Conservation (phyloP, 2,797 vertebrate genomes). For the Pteronotus mesoamericanus region DNA sequence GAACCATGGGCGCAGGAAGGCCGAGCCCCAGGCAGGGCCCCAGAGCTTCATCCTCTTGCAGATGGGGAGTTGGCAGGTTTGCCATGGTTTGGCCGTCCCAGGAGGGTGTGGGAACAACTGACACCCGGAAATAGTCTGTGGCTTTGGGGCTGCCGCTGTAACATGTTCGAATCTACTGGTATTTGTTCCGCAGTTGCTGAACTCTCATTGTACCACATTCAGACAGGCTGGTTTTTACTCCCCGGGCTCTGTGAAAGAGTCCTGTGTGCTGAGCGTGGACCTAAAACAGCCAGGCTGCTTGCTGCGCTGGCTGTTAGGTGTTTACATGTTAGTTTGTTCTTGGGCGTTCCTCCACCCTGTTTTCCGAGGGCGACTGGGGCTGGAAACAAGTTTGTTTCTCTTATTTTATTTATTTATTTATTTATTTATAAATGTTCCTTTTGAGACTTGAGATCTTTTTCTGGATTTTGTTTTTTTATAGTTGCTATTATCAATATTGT, state of each 20-base stretch:
- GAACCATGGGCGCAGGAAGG: fast-evolving
- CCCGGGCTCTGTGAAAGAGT: not conserved
- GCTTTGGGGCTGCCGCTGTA: not conserved
- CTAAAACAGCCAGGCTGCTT: not conserved
- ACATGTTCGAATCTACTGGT: not conserved
- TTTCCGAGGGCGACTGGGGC: not conserved
- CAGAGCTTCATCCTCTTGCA: fast-evolving
- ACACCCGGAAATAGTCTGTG: slow-evolving; percentile 13
- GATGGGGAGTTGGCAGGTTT: not conserved
- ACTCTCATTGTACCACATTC: not conserved
- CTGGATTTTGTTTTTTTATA: not conserved
- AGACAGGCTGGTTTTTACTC: not conserved
- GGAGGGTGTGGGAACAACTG: not conserved
- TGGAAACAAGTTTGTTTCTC: not conserved
- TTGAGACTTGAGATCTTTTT: not conserved
- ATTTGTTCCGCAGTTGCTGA: not conserved
- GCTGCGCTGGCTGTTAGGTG: fast-evolving
- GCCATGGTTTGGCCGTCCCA: not conserved
- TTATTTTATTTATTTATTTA: not conserved
- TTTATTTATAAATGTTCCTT: not conserved
- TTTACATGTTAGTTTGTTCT: not conserved
- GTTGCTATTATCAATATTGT: not conserved
- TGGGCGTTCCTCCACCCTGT: not conserved
- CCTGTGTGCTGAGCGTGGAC: not conserved
- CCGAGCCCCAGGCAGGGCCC: not conserved